These are phyloP conservation scores for Hypselothyrea guttata DNA, from an alignment of 2,888 invertebrate species.

Conservation along the genomic window DNA sequence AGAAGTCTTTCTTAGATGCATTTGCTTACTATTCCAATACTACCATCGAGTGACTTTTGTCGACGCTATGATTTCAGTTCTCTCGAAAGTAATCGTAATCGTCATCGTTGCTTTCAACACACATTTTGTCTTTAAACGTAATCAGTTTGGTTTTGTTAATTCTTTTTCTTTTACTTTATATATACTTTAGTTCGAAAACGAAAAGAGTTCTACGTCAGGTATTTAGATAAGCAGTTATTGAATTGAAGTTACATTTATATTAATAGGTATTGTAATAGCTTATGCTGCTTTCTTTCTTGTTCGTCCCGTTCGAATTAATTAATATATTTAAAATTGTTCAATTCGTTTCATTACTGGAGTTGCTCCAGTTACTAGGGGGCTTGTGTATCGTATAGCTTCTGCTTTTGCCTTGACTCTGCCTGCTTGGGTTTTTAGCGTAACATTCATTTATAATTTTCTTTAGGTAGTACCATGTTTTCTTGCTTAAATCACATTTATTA, in stretches of 20 bases:
- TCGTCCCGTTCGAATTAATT: slow-evolving; percentile 51
- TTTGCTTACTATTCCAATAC: slow-evolving; percentile 45
- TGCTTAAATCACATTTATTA: slow-evolving; percentile 77
- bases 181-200: slow-evolving; percentile 55
- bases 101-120: too few relatives aligned
- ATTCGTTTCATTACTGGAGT: slow-evolving; percentile 36
- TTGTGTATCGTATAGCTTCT: slow-evolving; percentile 20
- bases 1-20: slow-evolving; percentile 53
- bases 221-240: slow-evolving; percentile 81
- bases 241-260: slow-evolving; percentile 73
- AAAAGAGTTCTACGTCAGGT: slow-evolving; percentile 80
- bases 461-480: slow-evolving; percentile 66
- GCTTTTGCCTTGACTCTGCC: slow-evolving; percentile 32
- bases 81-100: slow-evolving; percentile 52
- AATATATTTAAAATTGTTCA: slow-evolving; percentile 39
- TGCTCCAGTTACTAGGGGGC: slow-evolving; percentile 26
- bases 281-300: slow-evolving; percentile 49
- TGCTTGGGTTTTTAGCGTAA: slow-evolving; percentile 40
- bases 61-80: slow-evolving; percentile 48
- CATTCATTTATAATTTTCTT: slow-evolving; percentile 41
- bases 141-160: slow-evolving; percentile 48
- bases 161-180: too few relatives aligned
- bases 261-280: slow-evolving; percentile 62
- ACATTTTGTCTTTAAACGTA: slow-evolving; percentile 50
- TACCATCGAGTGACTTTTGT: slow-evolving; percentile 45